Evolutionary conservation across 2,888 invertebrate genomes (phyloP), one percentile per base, ranked within the genome.

Genomic region (Empis livida): DNA sequence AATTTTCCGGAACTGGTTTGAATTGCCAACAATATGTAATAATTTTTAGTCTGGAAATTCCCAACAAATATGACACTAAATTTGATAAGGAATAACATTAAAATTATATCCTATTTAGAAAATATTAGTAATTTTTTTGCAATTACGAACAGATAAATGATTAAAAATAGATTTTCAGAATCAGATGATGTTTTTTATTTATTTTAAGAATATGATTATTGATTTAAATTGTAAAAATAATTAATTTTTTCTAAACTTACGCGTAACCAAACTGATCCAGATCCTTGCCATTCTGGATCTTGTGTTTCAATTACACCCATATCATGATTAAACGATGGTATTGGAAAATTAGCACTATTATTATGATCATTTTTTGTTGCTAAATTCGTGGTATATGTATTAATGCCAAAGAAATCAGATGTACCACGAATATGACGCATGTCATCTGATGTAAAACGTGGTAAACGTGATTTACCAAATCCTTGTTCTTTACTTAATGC

Each of bases 331-430:
- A 75, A 77, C 0, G 79, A 79, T 1, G 79, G 78, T 37, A 68
- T 57, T 8, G 59, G 61, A 13, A 70, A 68, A 2, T 62, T 56
- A 3, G 56, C 65, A 1, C 61, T 60, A 49, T 70, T 70, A 43
- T 67, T 68, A 46, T 67, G 70, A 45, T 66, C 67, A 56, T 70
- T 69, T 10, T 62, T 57, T 1, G 57, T 57, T 1, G 64, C 64
- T 56, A 79, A 55, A 52, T 68, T 70, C 1, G 79, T 73, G 1
- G 82, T 80, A 60, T 89, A 89, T 49, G 81, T 77, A 60, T 88
- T 87, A 15, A 87, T 61, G 1, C 84, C 86, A 44, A 87, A 71
- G 64, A 82, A 85, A 60, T 90, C 87, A 2, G 73, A 72, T 1
- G 83, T 77, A 8, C 77, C 79, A 32, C 64, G 67, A 17, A 86